Percentiles rank a stretch among this genome's conserved stretches.
Evolutionary conservation across 1,140 invertebrate species (phyloP).

Genomic region (Neodiprion virginianus): DNA sequence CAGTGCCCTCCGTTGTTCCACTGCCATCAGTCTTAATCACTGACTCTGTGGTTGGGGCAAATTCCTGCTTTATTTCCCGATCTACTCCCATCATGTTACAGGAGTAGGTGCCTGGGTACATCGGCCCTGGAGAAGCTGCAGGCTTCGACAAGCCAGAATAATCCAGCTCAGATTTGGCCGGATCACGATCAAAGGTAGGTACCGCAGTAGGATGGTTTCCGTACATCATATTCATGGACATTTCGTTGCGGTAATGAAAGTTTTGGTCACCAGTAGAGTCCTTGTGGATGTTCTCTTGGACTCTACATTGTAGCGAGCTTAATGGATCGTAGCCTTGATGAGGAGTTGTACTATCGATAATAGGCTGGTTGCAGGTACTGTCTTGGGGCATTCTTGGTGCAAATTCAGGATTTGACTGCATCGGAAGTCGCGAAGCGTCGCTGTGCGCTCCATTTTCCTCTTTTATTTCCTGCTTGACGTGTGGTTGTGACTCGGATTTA

Average conservation of each 20-base stretch:
- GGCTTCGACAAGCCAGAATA: constrained; percentile 33
- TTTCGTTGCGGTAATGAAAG: constrained; percentile 36
- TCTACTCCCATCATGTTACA: constrained; percentile 22
- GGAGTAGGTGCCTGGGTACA: constrained; percentile 29
- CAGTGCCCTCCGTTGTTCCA: constrained; percentile 32
- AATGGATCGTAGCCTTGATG: constrained; percentile 42
- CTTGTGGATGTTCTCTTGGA: constrained; percentile 29
- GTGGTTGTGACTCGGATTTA: constrained; percentile 35
- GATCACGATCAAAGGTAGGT: constrained; percentile 32
- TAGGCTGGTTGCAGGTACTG: constrained; percentile 29
- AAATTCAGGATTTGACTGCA: constrained; percentile 38
- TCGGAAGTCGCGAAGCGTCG: constrained; percentile 42
- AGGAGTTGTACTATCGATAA: constrained; percentile 36
- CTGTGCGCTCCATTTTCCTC: constrained; percentile 48
- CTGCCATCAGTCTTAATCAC: constrained; percentile 45
- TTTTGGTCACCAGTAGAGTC: constrained; percentile 30
- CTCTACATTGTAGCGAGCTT: neutral
- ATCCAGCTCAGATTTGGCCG: constrained; percentile 42
- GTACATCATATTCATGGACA: constrained; percentile 42
- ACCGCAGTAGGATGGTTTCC: constrained; percentile 24
- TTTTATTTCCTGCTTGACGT: constrained; percentile 49
- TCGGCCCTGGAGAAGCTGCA: constrained; percentile 20
- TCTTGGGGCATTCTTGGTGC: constrained; percentile 40
- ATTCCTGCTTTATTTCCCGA: constrained; percentile 41
- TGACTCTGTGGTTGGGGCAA: constrained; percentile 27